phyloP scores from a whole-genome alignment of 2,797 vertebrate genomes.

The Anguilla pacifica region DNA sequence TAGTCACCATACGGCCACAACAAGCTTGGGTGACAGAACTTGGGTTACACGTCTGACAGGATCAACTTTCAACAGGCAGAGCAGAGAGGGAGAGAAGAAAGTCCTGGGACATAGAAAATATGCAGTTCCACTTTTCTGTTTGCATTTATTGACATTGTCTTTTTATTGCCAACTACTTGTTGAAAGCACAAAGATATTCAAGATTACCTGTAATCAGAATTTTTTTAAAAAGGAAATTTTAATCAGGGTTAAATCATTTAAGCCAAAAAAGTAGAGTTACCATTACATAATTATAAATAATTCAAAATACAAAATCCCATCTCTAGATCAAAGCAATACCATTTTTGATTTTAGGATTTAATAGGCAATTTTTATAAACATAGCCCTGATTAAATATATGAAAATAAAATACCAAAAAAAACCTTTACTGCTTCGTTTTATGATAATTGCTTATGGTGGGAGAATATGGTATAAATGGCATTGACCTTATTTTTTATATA shows the following conservation, averaged over 20 bases:
- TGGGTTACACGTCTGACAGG: conserved; percentile 62
- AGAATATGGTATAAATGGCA: conserved; percentile 6
- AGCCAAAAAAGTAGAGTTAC: background rate
- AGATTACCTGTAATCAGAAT: background rate
- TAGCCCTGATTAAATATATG: background rate
- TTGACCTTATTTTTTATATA: conserved; percentile 16
- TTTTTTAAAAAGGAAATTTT: background rate
- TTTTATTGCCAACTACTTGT: background rate
- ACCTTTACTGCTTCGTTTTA: background rate
- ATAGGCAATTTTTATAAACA: background rate
- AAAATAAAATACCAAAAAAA: background rate
- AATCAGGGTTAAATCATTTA: background rate
- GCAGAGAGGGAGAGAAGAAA: conserved; percentile 21
- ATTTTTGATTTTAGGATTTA: background rate
- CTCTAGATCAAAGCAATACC: background rate
- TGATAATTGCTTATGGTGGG: conserved; percentile 18
- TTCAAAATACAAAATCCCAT: background rate
- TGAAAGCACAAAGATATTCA: background rate
- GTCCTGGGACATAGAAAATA: conserved; percentile 23
- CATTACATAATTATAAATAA: background rate
- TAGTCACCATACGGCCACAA: conserved; percentile 65
- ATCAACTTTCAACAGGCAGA: conserved; percentile 55
- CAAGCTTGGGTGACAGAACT: conserved; percentile 60
- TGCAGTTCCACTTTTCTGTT: conserved; percentile 39
- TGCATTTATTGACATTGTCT: conserved; percentile 36